These are phyloP conservation scores for Aspiorhynchus laticeps DNA, from an alignment of 2,113 vertebrate species.

Conservation along the genomic window DNA sequence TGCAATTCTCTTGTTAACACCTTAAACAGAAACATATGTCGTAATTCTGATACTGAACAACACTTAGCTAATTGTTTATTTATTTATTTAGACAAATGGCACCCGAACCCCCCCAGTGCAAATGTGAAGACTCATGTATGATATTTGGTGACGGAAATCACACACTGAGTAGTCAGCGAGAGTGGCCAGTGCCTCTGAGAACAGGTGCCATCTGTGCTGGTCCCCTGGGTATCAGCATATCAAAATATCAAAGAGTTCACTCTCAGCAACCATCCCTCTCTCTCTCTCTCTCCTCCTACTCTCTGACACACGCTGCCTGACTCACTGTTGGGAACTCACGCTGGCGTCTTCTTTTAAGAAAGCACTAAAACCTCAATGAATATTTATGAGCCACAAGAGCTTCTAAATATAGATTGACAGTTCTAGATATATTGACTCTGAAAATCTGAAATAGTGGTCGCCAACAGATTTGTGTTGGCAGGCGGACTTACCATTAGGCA, in stretches of 20 bases:
- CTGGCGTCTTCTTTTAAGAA: constrained; percentile 49
- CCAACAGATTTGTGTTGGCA: not conserved
- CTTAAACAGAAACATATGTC: constrained; percentile 9
- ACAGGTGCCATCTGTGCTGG: constrained; percentile 56
- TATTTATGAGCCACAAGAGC: constrained; percentile 56
- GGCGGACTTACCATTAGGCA: too few relatives aligned
- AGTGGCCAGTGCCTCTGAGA: constrained; percentile 28
- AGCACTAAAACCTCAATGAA: constrained; percentile 53
- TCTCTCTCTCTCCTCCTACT: constrained; percentile 40
- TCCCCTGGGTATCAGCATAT: constrained; percentile 54
- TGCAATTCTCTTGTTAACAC: not conserved
- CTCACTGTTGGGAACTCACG: constrained; percentile 51
- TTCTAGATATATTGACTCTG: constrained; percentile 38
- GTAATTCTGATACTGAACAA: not conserved
- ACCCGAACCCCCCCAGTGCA: not conserved
- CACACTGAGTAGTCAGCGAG: constrained; percentile 38
- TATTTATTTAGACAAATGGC: constrained; percentile 13
- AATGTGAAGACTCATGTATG: constrained; percentile 21
- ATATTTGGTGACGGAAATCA: constrained; percentile 28
- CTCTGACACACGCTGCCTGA: constrained; percentile 50
- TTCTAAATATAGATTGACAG: constrained; percentile 61
- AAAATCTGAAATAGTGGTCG: constrained; percentile 17
- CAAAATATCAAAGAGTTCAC: constrained; percentile 62
- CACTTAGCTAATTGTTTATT: not conserved
- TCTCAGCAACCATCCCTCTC: constrained; percentile 33